Evolutionary conservation across 2,797 vertebrate genomes (phyloP).

Genomic region (Orestias chungarensis): DNA sequence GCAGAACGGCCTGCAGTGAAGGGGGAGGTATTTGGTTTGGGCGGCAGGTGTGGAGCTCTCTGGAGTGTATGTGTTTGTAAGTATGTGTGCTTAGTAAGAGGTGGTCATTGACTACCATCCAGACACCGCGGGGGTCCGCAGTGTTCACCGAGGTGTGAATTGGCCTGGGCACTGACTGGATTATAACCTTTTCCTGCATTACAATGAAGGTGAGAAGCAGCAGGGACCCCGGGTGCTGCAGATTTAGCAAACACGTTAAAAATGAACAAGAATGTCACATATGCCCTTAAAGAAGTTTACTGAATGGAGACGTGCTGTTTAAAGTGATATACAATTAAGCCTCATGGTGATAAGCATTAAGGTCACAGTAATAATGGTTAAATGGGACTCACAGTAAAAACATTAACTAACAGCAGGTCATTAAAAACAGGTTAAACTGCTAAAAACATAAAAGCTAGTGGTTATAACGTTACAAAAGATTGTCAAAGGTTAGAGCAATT

Average conservation of each 20-base stretch:
- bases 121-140: constrained; percentile 60
- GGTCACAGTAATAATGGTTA: constrained; percentile 48
- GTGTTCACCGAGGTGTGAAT: constrained; percentile 73
- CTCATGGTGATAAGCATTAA: constrained; percentile 47
- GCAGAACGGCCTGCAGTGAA: constrained; percentile 17
- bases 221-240: constrained; percentile 46
- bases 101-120: constrained; percentile 57
- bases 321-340: constrained; percentile 66
- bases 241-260: constrained; percentile 63
- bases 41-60: constrained; percentile 60
- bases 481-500: neutral
- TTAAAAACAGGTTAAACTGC: constrained; percentile 64
- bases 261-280: constrained; percentile 48
- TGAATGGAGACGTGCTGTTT: constrained; percentile 58
- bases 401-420: constrained; percentile 49
- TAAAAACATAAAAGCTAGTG: neutral
- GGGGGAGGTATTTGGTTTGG: constrained; percentile 55
- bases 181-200: constrained; percentile 68
- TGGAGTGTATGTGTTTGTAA: constrained; percentile 30
- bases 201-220: constrained; percentile 73
- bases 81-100: constrained; percentile 42
- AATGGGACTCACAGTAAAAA: constrained; percentile 43
- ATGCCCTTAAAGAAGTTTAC: constrained; percentile 37
- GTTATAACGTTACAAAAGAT: constrained; percentile 16
- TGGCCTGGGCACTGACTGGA: constrained; percentile 59